Base-by-base conservation (phyloP, 30 jellyfish, hydroid and myxozoan species). In the Euphysa ruthae region DNA sequence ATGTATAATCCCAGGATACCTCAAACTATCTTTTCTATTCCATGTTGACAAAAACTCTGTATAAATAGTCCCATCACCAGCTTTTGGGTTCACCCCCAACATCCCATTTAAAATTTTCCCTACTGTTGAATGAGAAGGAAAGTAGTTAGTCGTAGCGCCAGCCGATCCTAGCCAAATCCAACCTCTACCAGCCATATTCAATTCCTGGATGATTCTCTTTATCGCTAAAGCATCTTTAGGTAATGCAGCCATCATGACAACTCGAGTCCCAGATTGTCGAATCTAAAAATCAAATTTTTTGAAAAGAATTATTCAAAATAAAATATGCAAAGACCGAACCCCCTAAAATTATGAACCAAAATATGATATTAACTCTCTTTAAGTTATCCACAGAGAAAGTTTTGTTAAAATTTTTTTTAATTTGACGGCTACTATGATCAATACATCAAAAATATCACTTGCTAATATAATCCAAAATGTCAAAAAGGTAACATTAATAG, bases 21-120 rank as follows among this genome's bases (percentile, higher is more conserved):
- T 46, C 30, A 62, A 26, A 10, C 83, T 58, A 33, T 81, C 98
- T 50, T 81, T 89, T 28, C 51, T 76, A 19, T 77, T 77, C 98
- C 98, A 89, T 23, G 93, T 49, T 3, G 98, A 68, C 52, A 89
- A 55, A 43, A 89, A 65, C 27, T 70, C 80, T 75, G 74, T 34
- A 55, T 89, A 89, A 19, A 80, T 57, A 50, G 82, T 70, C n/a
- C 98, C 98, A 35, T 80, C 94, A 27, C 98, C 98, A 0, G 85
- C 29, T 15, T 84, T 52, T 30, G 98, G 95, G 13, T 78, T 83
- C 27, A 68, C 58, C 3, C 98, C 98, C 15, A 89, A 51, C 78
- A 89, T 43, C 12, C 98, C 98, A n/a, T 80, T 92, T 65, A 89
- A 27, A n/a, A n/a, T n/a, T n/a, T n/a, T n/a, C 14, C 94, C 94